Percentiles rank a stretch among this genome's conserved stretches.
Evolutionary conservation across 2,113 vertebrate species (phyloP).

Genomic region (Bubo blakistoni): DNA sequence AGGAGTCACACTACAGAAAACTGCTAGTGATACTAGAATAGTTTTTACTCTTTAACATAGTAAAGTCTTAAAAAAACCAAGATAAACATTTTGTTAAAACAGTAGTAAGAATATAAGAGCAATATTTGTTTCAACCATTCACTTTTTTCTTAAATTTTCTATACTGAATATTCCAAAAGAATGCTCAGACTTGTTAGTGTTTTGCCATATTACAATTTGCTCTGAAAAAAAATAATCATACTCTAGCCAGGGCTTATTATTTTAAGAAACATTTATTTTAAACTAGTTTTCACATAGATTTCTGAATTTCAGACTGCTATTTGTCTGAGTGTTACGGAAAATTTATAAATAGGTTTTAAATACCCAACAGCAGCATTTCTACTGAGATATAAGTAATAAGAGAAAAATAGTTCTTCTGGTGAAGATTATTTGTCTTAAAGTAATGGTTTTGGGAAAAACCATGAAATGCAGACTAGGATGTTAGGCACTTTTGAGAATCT

Average conservation of each 20-base stretch:
- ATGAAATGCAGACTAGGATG: neutral
- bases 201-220: neutral
- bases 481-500: neutral
- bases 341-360: conserved; percentile 27
- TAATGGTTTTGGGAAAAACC: neutral
- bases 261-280: neutral
- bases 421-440: conserved; percentile 11
- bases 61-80: neutral
- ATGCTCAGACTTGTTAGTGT: neutral
- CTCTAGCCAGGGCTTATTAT: neutral
- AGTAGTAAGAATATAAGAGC: neutral
- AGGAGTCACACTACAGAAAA: neutral
- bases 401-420: neutral
- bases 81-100: neutral
- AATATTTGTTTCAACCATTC: neutral
- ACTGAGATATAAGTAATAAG: neutral
- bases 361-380: neutral
- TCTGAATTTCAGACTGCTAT: neutral
- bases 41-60: neutral
- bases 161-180: neutral
- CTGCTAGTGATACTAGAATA: neutral
- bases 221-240: neutral
- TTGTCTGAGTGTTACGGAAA: neutral
- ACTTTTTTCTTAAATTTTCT: neutral
- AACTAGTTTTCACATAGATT: neutral